phyloP scores from a whole-genome alignment of 2,113 vertebrate species.

The Platanista minor region DNA sequence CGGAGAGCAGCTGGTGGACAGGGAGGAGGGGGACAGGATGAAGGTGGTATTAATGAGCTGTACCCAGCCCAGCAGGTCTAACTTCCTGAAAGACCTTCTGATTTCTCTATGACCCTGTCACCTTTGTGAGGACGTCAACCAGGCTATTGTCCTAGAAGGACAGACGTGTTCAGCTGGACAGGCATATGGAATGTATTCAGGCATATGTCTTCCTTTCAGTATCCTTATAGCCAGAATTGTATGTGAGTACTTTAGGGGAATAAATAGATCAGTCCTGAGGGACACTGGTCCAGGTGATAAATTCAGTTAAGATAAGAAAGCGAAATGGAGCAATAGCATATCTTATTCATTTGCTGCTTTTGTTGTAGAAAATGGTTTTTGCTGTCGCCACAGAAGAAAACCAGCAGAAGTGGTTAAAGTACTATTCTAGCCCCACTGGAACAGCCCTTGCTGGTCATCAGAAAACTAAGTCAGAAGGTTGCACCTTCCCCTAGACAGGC shows the following conservation, averaged over 20 bases:
- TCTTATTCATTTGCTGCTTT: background rate
- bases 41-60: background rate
- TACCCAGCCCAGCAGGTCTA: background rate
- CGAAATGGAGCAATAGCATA: background rate
- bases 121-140: background rate
- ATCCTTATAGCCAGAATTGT: background rate
- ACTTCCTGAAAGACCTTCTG: background rate
- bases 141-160: background rate
- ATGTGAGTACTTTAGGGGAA: background rate
- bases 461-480: background rate
- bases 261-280: background rate
- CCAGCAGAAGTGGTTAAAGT: background rate
- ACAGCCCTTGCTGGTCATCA: background rate
- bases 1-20: background rate
- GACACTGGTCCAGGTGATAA: background rate
- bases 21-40: fast-evolving
- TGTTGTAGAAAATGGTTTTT: background rate
- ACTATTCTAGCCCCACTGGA: fast-evolving
- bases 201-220: background rate
- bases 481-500: background rate
- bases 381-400: background rate
- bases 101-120: background rate
- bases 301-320: background rate
- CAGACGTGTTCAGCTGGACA: background rate
- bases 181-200: background rate